Percentiles rank a stretch among this genome's conserved stretches.
phyloP scores from a whole-genome alignment of 2,888 invertebrate genomes.

The Macrophya annulata region DNA sequence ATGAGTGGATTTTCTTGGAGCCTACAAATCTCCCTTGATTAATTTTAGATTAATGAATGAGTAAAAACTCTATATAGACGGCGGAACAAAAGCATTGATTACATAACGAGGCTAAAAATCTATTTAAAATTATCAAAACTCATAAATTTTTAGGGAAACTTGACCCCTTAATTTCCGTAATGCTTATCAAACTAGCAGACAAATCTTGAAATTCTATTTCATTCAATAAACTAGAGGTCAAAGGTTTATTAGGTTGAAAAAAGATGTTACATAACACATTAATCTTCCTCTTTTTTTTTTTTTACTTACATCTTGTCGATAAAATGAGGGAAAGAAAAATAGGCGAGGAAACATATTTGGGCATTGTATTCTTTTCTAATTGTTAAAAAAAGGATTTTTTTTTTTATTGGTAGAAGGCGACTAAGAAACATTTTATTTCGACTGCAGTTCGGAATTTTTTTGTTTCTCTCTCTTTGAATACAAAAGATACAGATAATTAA shows the following conservation, averaged over 20 bases:
- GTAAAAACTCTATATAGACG: not conserved
- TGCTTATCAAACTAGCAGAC: not conserved
- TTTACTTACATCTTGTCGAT: not conserved
- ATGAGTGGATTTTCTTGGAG: not conserved
- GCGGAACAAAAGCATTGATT: not conserved
- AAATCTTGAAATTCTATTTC: not conserved
- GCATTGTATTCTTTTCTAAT: not conserved
- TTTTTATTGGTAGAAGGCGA: not conserved
- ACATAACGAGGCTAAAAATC: not conserved
- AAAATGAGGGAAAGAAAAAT: not conserved
- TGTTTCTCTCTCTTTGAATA: not conserved
- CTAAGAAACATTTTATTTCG: not conserved
- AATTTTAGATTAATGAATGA: not conserved
- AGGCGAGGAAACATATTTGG: not conserved
- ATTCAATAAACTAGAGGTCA: not conserved
- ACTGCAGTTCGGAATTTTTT: not conserved
- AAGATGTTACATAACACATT: not conserved
- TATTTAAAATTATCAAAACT: not conserved
- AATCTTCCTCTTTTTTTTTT: too few species aligned
- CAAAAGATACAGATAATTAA: not conserved
- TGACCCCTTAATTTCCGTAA: not conserved
- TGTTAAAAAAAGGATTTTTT: not conserved
- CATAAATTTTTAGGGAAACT: not conserved
- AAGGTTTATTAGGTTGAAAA: slow-evolving; percentile 3
- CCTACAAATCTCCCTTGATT: not conserved